Percentiles rank a stretch among this genome's conserved stretches.
These are phyloP conservation scores for Euzetes globulus DNA, from an alignment of 2,888 invertebrate species.

Conservation along the genomic window DNA sequence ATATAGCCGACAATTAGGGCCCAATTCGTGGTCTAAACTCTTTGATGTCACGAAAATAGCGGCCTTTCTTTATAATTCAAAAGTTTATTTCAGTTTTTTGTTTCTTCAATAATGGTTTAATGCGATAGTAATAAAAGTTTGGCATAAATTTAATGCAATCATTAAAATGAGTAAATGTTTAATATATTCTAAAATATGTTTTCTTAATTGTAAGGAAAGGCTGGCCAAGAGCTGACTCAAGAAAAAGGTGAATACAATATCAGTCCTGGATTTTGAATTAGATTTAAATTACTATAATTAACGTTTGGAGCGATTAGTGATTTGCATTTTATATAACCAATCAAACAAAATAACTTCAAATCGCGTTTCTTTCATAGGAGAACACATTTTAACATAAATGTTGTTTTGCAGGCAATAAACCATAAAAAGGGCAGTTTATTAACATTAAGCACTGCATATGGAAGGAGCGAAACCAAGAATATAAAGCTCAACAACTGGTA, in stretches of 20 bases:
- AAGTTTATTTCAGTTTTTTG: constrained; percentile 11
- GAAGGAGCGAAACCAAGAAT: neutral
- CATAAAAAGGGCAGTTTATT: constrained; percentile 24
- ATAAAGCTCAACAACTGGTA: neutral
- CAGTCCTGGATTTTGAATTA: constrained; percentile 1
- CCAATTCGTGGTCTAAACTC: neutral
- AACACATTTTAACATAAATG: constrained; percentile 25
- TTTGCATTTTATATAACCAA: constrained; percentile 26
- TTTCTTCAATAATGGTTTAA: constrained; percentile 9
- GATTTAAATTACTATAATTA: constrained; percentile 27
- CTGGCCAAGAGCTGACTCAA: neutral
- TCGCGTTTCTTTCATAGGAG: constrained; percentile 12
- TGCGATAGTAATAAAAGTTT: neutral
- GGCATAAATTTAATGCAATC: neutral
- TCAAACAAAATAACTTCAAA: constrained; percentile 8
- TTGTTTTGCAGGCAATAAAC: constrained; percentile 10
- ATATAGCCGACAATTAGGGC: neutral
- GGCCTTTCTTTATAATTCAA: constrained; percentile 25
- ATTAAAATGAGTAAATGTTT: neutral
- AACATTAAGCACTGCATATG: neutral
- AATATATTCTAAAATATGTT: neutral
- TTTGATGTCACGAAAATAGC: constrained; percentile 25
- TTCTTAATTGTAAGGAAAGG: neutral
- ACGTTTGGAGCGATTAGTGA: constrained; percentile 9
- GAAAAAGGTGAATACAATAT: neutral